phyloP scores from a whole-genome alignment of 2,113 vertebrate species.

The Rhipidura dahli region DNA sequence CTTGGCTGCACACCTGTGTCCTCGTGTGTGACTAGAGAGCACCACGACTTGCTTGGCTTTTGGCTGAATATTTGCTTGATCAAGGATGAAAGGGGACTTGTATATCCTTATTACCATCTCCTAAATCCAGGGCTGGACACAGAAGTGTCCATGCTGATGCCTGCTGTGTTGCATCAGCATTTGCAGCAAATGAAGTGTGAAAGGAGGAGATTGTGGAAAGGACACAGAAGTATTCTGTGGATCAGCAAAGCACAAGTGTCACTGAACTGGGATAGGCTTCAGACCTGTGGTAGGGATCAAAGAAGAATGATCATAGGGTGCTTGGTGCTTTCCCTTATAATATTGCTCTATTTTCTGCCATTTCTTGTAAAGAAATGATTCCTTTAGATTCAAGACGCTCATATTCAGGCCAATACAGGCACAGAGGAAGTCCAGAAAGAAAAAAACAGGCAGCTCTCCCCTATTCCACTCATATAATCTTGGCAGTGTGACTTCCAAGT shows the following conservation, averaged over 20 bases:
- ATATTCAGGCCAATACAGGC: neutral
- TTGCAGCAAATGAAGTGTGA: neutral
- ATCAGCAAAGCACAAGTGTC: neutral
- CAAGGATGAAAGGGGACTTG: neutral
- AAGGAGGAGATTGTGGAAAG: neutral
- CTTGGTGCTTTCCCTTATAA: neutral
- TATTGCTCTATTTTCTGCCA: neutral
- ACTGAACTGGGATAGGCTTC: neutral
- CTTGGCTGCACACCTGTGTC: neutral
- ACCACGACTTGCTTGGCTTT: neutral
- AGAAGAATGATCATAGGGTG: neutral
- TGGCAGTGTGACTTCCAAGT: neutral
- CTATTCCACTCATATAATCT: neutral
- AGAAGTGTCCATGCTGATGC: neutral
- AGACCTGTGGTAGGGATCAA: neutral
- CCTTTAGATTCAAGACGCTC: neutral
- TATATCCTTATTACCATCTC: neutral
- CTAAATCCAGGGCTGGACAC: neutral
- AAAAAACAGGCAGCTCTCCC: neutral
- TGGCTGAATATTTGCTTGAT: neutral
- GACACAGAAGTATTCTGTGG: neutral
- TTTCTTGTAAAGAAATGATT: neutral
- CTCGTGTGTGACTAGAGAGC: neutral
- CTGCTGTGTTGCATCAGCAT: neutral
- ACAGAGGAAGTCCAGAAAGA: neutral